These are phyloP conservation scores for Apis mellifera DNA, from an alignment of 1,140 invertebrate species.

Conservation along the genomic window DNA sequence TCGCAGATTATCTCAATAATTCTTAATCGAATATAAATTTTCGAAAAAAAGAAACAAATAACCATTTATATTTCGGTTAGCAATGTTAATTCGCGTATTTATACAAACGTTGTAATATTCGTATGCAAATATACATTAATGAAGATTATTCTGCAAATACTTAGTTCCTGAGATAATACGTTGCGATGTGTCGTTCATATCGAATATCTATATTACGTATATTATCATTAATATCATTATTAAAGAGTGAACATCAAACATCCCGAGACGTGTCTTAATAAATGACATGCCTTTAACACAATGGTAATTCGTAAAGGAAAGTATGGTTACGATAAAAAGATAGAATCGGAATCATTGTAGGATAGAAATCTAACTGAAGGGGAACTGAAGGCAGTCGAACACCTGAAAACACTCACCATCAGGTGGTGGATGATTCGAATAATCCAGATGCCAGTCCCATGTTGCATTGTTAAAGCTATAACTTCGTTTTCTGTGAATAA, in stretches of 20 bases:
- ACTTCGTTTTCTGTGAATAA: slow-evolving; percentile 54
- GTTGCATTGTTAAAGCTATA: slow-evolving; percentile 60
- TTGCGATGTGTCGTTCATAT: neutral
- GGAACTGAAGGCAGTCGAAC: slow-evolving; percentile 50
- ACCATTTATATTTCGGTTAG: neutral
- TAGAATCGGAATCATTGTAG: slow-evolving; percentile 19
- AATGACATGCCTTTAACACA: slow-evolving; percentile 65
- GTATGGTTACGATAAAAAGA: neutral
- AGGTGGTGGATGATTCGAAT: slow-evolving; percentile 53
- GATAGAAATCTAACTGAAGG: slow-evolving; percentile 34
- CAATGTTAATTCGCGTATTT: neutral
- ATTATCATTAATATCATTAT: slow-evolving; percentile 14
- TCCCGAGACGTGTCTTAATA: slow-evolving; percentile 46
- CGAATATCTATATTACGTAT: slow-evolving; percentile 8
- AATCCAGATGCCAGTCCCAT: slow-evolving; percentile 56
- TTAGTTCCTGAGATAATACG: slow-evolving; percentile 15
- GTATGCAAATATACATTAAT: neutral
- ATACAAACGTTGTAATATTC: slow-evolving; percentile 17
- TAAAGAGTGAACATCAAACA: slow-evolving; percentile 65
- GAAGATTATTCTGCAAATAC: slow-evolving; percentile 45
- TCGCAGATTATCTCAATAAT: slow-evolving; percentile 37
- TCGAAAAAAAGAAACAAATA: neutral
- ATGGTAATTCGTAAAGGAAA: slow-evolving; percentile 18
- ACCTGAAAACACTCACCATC: slow-evolving; percentile 61
- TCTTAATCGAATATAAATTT: neutral